Conservation (phyloP, 2,888 invertebrate genomes). For the Therioaphis trifolii region DNA sequence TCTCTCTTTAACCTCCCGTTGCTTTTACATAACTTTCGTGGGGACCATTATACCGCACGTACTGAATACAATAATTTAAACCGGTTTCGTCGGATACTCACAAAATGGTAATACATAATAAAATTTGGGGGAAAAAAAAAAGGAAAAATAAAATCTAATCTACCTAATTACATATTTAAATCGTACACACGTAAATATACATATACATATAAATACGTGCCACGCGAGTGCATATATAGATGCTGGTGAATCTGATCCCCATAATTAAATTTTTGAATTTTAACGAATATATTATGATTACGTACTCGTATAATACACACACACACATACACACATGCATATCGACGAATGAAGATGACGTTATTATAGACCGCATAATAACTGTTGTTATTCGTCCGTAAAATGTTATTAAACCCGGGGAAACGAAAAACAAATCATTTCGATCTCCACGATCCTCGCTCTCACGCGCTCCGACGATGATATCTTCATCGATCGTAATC, state of each 20-base stretch:
- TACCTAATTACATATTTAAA: slow-evolving; percentile 46
- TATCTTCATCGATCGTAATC: too few relatives aligned
- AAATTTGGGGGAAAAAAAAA: not conserved
- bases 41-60: not conserved
- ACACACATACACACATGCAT: not conserved
- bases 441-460: not conserved
- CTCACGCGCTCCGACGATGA: not conserved
- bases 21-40: not conserved
- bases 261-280: slow-evolving; percentile 48
- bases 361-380: not conserved
- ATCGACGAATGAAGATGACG: slow-evolving; percentile 14
- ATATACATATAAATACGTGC: too few relatives aligned
- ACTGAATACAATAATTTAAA: slow-evolving; percentile 26
- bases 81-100: slow-evolving; percentile 25
- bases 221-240: not conserved
- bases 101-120: not conserved
- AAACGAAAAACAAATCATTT: slow-evolving; percentile 33
- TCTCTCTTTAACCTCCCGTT: not conserved
- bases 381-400: slow-evolving; percentile 30
- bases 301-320: not conserved
- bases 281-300: slow-evolving; percentile 2
- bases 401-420: slow-evolving; percentile 19
- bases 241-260: slow-evolving; percentile 41
- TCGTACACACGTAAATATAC: not conserved
- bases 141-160: slow-evolving; percentile 30